phyloP scores from a whole-genome alignment of 2,888 invertebrate species.

The Cosmorhoe ocellata region DNA sequence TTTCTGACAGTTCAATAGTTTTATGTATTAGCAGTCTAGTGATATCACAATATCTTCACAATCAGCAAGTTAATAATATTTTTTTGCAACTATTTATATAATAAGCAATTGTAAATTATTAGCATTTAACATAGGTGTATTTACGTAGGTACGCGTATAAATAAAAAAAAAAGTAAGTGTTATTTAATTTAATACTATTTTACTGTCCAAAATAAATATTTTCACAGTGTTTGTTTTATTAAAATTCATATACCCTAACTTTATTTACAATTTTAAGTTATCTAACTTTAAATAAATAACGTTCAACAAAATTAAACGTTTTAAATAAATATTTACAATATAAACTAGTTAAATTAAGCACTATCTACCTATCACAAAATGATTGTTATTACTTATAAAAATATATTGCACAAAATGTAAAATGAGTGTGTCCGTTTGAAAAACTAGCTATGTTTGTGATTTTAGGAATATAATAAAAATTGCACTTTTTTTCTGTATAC shows the following conservation, averaged over 20 bases:
- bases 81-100: no score
- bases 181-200: conserved; percentile 4
- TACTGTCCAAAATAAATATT: conserved; percentile 25
- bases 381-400: conserved; percentile 3
- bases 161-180: background rate
- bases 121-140: no score
- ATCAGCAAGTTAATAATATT: no score
- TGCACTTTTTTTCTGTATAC: no score
- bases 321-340: conserved; percentile 24
- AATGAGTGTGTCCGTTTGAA: background rate
- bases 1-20: no score
- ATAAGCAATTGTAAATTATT: no score
- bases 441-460: no score
- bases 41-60: no score
- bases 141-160: no score
- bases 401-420: conserved; percentile 20
- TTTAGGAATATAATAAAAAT: no score
- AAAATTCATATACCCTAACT: conserved; percentile 1
- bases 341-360: background rate
- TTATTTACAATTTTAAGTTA: conserved; percentile 17
- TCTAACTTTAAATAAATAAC: conserved; percentile 9
- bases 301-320: background rate
- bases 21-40: no score
- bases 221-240: conserved; percentile 26
- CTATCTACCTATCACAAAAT: conserved; percentile 13